These are phyloP conservation scores for Dreissena rostriformis DNA, from an alignment of 1,140 invertebrate genomes.

Conservation along the genomic window DNA sequence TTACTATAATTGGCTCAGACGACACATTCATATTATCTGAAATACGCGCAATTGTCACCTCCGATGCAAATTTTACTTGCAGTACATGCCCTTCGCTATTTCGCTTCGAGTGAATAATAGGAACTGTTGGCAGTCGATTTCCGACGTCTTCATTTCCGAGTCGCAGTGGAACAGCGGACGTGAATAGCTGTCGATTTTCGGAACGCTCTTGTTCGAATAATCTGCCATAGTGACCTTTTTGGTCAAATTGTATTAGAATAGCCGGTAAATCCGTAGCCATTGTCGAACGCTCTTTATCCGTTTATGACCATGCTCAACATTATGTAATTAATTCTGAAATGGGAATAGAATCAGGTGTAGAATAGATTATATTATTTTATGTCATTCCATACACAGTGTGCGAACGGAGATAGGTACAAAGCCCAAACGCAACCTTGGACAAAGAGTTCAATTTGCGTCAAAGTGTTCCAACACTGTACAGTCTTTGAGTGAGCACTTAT, in stretches of 20 bases:
- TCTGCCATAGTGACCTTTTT: not conserved
- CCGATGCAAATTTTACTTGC: conserved; percentile 16
- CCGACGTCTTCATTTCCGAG: not conserved
- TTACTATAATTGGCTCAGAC: not conserved
- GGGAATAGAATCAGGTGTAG: too few species aligned
- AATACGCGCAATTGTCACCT: not conserved
- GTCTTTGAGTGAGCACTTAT: too few species aligned
- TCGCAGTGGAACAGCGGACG: not conserved
- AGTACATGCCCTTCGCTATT: conserved; percentile 9
- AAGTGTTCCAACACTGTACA: too few species aligned
- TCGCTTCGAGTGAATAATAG: not conserved
- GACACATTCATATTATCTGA: not conserved
- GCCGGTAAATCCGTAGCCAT: conserved; percentile 24
- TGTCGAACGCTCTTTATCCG: not conserved
- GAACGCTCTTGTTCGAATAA: not conserved
- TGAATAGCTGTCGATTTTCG: not conserved
- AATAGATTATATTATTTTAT: too few species aligned
- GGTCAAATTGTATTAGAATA: not conserved
- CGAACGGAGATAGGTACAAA: too few species aligned
- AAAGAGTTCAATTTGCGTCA: too few species aligned
- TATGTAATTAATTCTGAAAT: not conserved
- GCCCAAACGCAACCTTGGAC: too few species aligned
- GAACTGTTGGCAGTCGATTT: conserved; percentile 5
- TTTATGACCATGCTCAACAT: not conserved
- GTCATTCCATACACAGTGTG: too few species aligned